Evolutionary conservation across 2,797 vertebrate genomes (phyloP), one percentile per base, ranked within the genome.

Genomic region (Myotis daubentonii): DNA sequence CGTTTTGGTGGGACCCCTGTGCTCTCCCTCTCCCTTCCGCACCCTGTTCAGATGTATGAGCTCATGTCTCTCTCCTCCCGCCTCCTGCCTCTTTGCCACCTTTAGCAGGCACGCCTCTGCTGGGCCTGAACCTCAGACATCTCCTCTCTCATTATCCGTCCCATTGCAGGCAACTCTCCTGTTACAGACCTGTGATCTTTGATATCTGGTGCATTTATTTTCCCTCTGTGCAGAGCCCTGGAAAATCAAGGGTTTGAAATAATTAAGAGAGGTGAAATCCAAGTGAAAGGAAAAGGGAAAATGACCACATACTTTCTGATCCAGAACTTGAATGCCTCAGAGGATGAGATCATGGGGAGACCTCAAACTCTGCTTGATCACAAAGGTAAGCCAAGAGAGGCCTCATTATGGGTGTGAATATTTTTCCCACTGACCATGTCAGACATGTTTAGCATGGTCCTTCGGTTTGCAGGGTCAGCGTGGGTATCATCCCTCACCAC

Each of bases 231-330:
- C 90, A 98, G 97, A 87, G 92, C 96, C 79, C 95, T 98, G 65
- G 88, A 97, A 95, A 97, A 97, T 68, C 84, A 95, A 96, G 97
- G 95, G 30, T 98, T 98, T 96, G 97, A 98, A 97, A 98, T 47
- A 72, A n/a, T 44, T 10, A 86, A 97, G 94, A 97, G 98, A 70
- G 99, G 98, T 49, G 97, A 98, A 94, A 99, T 98, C 6, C 97
- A 99, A 90, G 98, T 99, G 87, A 99, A 99, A 97, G 99, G 98
- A 2, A 99, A 99, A 98, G 98, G 98, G 9, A 98, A 98, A 97
- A 99, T 98, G 98, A 97, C 89, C 94, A 99, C 98, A 0, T 98
- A 98, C 96, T 99, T 99, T 97, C 97, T 99, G 89, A 79, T 98
- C 75, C 96, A 97, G 92, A 99, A 98, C 92, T 95, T 98, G 17